Evolutionary conservation across 2,797 vertebrate species (phyloP), one percentile per base, ranked within the genome.

Genomic region (Enteromius thamalakanensis): DNA sequence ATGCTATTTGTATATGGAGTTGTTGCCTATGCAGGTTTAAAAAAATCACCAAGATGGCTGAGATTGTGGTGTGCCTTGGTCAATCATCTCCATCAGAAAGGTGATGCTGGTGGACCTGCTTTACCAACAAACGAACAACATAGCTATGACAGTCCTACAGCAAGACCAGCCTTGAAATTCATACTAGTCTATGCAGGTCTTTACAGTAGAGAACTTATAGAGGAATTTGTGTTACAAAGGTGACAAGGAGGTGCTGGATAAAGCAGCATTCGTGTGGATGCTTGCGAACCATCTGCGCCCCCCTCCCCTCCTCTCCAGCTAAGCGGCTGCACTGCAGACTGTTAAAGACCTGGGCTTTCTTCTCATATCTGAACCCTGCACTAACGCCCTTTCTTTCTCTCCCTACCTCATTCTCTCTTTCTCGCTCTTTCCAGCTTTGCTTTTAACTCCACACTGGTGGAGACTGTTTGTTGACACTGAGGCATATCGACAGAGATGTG

Each of bases 391-490:
- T 60, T 86, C 60, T 79, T 49, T 65, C 45, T 64, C 79, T 71
- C 34, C 21, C 58, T 76, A 14, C n/a, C 67, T 86, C 47, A 53
- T 79, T 74, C 55, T 82, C 84, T 40, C 79, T 67, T 53, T 82
- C 74, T 82, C 67, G 6, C 67, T 64, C 65, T 71, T 60, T 65
- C 51, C 55, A 49, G 55, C 76, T 72, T 47, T 79, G 71, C 58
- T 32, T 78, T 78, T 79, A 53, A 71, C 70, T 78, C 76, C 67
- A 37, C 26, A 12, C 77, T 47, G 64, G 64, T 68, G 64, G 21
- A 69, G 65, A 83, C 72, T 80, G 70, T 84, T 84, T 84, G 83
- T 78, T 80, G 83, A 80, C 71, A 80, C 70, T 76, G 69, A 84
- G 78, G 69, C 60, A 67, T 80, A 80, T 84, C 78, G 71, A 80